Evolutionary conservation across 2,888 invertebrate species (phyloP).

Genomic region (Sinodicranocentrus sp.): DNA sequence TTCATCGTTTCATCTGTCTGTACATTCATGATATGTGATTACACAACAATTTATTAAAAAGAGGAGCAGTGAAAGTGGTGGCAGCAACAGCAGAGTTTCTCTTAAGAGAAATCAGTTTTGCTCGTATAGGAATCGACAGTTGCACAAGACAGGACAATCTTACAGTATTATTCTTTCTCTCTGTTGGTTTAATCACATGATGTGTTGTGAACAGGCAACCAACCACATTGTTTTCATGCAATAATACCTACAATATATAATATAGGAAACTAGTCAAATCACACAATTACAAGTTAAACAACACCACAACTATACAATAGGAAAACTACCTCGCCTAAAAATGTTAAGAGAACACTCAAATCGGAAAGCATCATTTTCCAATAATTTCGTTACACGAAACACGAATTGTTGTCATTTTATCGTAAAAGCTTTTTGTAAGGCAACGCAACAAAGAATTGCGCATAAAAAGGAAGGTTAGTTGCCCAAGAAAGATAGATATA

Average conservation of each 20-base stretch:
- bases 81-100: constrained; percentile 41
- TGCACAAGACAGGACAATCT: constrained; percentile 40
- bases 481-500: constrained; percentile 40
- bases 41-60: too few species aligned
- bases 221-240: constrained; percentile 61
- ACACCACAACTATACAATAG: neutral
- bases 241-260: neutral
- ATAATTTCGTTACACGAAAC: neutral
- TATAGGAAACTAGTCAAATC: neutral
- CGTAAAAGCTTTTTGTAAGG: constrained; percentile 8
- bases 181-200: constrained; percentile 16
- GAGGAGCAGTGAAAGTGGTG: constrained; percentile 11
- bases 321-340: neutral
- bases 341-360: neutral
- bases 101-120: constrained; percentile 16
- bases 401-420: neutral
- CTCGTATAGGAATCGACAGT: constrained; percentile 28
- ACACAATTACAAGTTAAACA: constrained; percentile 11
- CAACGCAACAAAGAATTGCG: constrained; percentile 4
- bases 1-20: too few species aligned
- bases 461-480: constrained; percentile 61
- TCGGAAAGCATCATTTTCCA: constrained; percentile 7
- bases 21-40: too few species aligned
- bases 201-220: constrained; percentile 55
- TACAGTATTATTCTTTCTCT: constrained; percentile 11